A percentile compares a stretch with the other conserved stretches of the same genome.
These are phyloP conservation scores for Dascillus cervinus DNA, from an alignment of 2,888 invertebrate genomes.

Conservation along the genomic window DNA sequence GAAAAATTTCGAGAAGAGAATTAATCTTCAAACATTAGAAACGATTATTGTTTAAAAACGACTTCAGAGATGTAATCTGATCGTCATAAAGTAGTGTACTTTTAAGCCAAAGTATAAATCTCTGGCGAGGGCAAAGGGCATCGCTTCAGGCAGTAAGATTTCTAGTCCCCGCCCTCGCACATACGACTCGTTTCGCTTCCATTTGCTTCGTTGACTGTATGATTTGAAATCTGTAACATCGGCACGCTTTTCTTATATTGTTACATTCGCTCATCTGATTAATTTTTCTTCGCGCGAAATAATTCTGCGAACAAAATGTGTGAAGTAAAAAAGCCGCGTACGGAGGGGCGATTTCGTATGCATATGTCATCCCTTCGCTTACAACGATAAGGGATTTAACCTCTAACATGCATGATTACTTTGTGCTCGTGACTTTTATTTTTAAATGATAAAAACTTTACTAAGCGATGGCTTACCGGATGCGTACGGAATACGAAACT, in stretches of 20 bases:
- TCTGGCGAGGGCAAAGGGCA: slow-evolving; percentile 14
- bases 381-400: slow-evolving; percentile 39
- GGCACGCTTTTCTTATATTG: slow-evolving; percentile 14
- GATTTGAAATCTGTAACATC: slow-evolving; percentile 16
- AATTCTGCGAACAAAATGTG: no score
- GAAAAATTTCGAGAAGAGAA: no score
- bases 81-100: no score
- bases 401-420: slow-evolving; percentile 40
- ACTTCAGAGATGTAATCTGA: no score
- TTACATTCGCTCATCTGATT: no score
- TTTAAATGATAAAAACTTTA: slow-evolving; percentile 38
- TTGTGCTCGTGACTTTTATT: slow-evolving; percentile 38
- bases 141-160: slow-evolving; percentile 15
- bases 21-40: no score
- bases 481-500: slow-evolving; percentile 14
- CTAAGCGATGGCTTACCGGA: slow-evolving; percentile 20
- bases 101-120: no score
- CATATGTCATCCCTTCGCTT: slow-evolving; percentile 33
- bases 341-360: slow-evolving; percentile 31
- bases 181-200: slow-evolving; percentile 17
- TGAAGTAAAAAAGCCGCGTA: no score
- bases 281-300: no score
- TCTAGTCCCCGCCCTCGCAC: slow-evolving; percentile 14
- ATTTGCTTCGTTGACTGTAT: slow-evolving; percentile 13
- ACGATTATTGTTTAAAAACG: no score